A percentile compares a stretch with the other conserved stretches of the same genome.
Evolutionary conservation across 2,888 invertebrate species (phyloP).

Genomic region (Calameuta filiformis): DNA sequence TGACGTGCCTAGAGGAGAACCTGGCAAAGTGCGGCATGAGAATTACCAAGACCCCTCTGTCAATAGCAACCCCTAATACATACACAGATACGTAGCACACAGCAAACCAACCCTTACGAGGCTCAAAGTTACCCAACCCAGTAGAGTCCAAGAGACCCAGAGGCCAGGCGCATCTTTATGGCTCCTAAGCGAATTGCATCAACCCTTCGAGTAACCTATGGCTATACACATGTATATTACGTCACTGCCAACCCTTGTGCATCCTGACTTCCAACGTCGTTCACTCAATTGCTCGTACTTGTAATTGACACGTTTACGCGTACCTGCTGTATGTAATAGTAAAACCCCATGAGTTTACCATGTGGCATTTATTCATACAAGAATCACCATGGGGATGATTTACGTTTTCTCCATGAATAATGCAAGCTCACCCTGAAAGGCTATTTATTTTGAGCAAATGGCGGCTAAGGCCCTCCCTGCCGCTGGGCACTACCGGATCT

Average conservation of each 20-base stretch:
- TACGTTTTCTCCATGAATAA: background rate
- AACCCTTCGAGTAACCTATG: conserved; percentile 17
- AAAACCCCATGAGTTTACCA: background rate
- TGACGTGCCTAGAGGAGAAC: background rate
- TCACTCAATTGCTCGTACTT: background rate
- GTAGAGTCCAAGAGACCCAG: too few species aligned
- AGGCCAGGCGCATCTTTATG: conserved; percentile 19
- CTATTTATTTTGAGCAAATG: background rate
- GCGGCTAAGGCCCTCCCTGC: background rate
- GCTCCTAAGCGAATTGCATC: conserved; percentile 29
- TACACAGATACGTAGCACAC: background rate
- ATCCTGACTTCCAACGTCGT: background rate
- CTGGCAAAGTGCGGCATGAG: conserved; percentile 10
- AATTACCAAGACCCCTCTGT: conserved; percentile 19
- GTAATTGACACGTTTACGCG: background rate
- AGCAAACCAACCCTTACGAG: background rate
- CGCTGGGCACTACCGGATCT: background rate
- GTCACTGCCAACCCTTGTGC: conserved; percentile 20
- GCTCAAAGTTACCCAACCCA: conserved; percentile 13
- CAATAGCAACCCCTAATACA: conserved; percentile 4
- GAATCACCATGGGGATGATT: background rate
- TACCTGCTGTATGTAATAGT: background rate
- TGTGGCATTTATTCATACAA: background rate
- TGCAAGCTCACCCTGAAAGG: background rate
- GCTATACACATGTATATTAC: conserved; percentile 27